phyloP scores from a whole-genome alignment of 1,140 invertebrate genomes.

The Drusus annulatus region DNA sequence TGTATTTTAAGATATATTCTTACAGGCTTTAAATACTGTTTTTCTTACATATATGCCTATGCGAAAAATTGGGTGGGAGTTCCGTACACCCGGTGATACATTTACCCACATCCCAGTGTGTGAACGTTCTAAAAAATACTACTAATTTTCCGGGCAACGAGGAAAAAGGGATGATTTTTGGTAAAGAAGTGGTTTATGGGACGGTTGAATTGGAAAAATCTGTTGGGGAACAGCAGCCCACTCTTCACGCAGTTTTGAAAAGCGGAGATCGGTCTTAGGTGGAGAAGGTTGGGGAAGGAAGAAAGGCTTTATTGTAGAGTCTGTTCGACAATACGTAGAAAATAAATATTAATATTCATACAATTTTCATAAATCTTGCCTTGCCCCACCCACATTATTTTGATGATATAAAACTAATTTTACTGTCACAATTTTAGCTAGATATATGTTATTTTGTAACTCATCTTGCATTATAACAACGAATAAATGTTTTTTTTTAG shows the following conservation, averaged over 20 bases:
- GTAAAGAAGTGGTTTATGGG: neutral
- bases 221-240: too few relatives aligned
- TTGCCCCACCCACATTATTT: too few relatives aligned
- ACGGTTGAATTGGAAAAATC: neutral
- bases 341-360: too few relatives aligned
- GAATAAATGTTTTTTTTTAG: too few relatives aligned
- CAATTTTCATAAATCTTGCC: too few relatives aligned
- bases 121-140: neutral
- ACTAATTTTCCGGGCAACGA: neutral
- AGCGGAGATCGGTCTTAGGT: neutral
- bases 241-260: too few relatives aligned
- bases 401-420: too few relatives aligned
- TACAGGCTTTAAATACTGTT: conserved; percentile 5
- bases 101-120: neutral
- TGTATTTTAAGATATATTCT: neutral
- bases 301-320: conserved; percentile 1
- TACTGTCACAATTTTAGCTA: too few relatives aligned
- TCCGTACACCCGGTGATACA: neutral
- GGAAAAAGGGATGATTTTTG: neutral
- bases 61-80: neutral
- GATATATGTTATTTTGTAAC: too few relatives aligned
- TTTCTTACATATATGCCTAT: conserved; percentile 5
- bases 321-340: neutral
- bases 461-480: too few relatives aligned
- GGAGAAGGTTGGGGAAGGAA: conserved; percentile 4